A percentile compares a stretch with the other conserved stretches of the same genome.
Evolutionary conservation across 2,888 invertebrate genomes (phyloP).

Genomic region (Geophilus truncorum): DNA sequence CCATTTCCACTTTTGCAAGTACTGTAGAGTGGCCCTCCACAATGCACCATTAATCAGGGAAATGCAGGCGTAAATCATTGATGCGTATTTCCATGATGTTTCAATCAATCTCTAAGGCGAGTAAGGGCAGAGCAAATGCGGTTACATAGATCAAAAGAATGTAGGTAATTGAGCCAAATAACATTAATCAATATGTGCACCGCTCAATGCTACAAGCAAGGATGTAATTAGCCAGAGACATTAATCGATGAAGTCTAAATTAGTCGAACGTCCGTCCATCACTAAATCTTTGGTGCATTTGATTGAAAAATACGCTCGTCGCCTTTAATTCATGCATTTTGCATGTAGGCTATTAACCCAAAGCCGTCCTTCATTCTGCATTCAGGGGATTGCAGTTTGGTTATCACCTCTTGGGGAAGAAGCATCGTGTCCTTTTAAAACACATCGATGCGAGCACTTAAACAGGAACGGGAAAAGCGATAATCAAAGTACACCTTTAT

Average conservation of each 20-base stretch:
- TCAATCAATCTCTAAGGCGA: not conserved
- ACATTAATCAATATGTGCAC: not conserved
- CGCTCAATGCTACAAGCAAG: not conserved
- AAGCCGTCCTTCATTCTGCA: not conserved
- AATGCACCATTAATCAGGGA: not conserved
- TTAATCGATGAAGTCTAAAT: not conserved
- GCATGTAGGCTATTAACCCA: not conserved
- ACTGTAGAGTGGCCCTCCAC: too few relatives aligned
- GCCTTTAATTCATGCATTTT: not conserved
- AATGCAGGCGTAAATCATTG: not conserved
- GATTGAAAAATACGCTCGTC: not conserved
- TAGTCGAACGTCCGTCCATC: not conserved
- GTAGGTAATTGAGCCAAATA: conserved; percentile 10
- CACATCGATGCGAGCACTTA: not conserved
- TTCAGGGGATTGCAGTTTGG: not conserved
- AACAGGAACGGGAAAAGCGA: not conserved
- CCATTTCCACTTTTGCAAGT: too few relatives aligned
- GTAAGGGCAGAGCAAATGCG: not conserved
- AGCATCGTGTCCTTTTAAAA: not conserved
- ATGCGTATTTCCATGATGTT: not conserved
- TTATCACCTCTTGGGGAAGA: not conserved
- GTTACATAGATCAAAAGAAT: conserved; percentile 4
- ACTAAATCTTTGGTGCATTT: not conserved
- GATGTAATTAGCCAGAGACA: not conserved
- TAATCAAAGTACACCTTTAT: not conserved